Conservation (phyloP, 1,140 invertebrate species). For the Brachionus angularis region DNA sequence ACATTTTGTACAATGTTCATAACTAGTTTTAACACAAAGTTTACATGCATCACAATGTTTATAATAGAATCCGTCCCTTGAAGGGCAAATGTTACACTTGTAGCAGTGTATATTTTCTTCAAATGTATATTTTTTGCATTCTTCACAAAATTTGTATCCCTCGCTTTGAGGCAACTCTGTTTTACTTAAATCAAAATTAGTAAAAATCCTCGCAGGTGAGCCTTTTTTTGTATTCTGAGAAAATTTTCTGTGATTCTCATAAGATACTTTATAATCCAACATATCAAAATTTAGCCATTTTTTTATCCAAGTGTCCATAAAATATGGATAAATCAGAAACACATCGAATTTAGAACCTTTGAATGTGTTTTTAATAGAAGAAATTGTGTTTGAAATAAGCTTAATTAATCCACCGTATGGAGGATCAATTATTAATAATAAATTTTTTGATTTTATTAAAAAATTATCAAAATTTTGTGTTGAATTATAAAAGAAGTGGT, state of each 20-base stretch:
- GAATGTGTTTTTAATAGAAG: background rate
- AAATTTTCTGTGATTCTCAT: conserved; percentile 42
- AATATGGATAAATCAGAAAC: conserved; percentile 42
- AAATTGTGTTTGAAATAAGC: background rate
- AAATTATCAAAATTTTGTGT: background rate
- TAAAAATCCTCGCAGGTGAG: conserved; percentile 36
- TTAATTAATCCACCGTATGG: conserved; percentile 30
- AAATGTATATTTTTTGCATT: conserved; percentile 35
- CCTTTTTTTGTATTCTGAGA: conserved; percentile 35
- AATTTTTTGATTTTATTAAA: conserved; percentile 9
- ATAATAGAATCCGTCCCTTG: conserved; percentile 35
- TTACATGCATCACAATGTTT: conserved; percentile 33
- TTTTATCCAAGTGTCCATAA: conserved; percentile 40
- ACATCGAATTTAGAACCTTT: background rate
- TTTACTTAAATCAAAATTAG: conserved; percentile 9
- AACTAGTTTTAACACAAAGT: conserved; percentile 12
- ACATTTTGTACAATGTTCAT: conserved; percentile 32
- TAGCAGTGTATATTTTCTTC: conserved; percentile 22
- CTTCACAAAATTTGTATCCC: conserved; percentile 29
- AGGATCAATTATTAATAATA: conserved; percentile 37
- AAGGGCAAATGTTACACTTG: conserved; percentile 23
- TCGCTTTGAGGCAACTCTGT: background rate
- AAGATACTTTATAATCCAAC: conserved; percentile 41
- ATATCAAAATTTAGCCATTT: conserved; percentile 14
- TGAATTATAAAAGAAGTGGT: conserved; percentile 16